Base-by-base conservation (phyloP, 2,888 invertebrate species). In the Xylophagus ater region DNA sequence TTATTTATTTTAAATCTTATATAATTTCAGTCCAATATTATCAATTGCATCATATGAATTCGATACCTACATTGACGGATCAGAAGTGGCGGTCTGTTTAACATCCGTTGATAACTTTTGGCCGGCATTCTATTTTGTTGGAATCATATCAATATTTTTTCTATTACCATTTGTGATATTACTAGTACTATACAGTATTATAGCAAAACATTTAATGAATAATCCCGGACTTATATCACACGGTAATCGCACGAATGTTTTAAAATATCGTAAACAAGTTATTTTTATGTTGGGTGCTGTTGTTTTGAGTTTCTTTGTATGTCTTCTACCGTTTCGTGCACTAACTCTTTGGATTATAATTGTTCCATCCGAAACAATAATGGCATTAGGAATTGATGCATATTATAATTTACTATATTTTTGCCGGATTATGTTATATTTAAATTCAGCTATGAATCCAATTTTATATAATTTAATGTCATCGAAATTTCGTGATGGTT, bases 391-490 rank as follows among this genome's bases (percentile, higher is more conserved):
- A 43, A 68, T 84, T 55, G 85, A 88, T 49, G 75, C 75, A 38
- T 90, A 85, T 62, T 87, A 83, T 65, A 81, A 79, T 59, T 68
- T 89, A 44, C 68, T 90, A 45, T 87, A 84, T 63, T 83, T 88
- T 65, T 83, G 83, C 57, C 76, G 90, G 49, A 78, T 88, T 38
- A 84, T 90, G 82, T 68, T 87, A 49, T 88, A 89, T 65, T 72
- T 89, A 37, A 90, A 92, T 64, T 89, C 89, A 33, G 89, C 89
- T 9, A 78, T 89, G 39, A 92, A 92, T 69, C 90, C 90, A 9
- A 84, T 90, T 53, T 67, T 92, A 36, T 92, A 92, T 65, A 90
- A 89, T 60, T 72, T 90, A 39, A 87, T 90, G 81, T 88, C 88
- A 42, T 84, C 88, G 2, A 90, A 89, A 59, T 92, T 92, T 66